These are phyloP conservation scores for Stichodactyla helianthus DNA, from an alignment of 64 coral and sea anemone genomes.

Conservation along the genomic window DNA sequence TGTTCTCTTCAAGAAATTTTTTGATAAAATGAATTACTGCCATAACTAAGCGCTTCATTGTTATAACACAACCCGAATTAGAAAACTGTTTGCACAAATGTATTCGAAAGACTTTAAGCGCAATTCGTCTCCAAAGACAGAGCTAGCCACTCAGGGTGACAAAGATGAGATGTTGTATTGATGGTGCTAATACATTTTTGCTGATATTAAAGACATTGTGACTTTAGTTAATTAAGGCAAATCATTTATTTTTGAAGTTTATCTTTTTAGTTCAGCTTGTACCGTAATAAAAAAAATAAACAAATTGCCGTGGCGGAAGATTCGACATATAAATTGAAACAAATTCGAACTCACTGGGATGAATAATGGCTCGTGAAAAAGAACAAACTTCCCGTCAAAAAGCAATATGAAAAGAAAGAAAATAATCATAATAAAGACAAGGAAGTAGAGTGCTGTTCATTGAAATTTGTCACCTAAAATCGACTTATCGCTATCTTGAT, in stretches of 20 bases:
- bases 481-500: conserved; percentile 3
- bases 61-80: neutral
- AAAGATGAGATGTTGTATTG: too few species aligned
- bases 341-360: neutral
- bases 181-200: neutral
- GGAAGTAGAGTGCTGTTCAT: neutral
- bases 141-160: too few species aligned
- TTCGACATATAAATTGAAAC: neutral
- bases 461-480: neutral
- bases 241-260: neutral
- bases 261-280: neutral
- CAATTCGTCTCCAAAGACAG: too few species aligned
- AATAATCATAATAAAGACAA: neutral
- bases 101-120: too few species aligned
- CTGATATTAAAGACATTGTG: neutral
- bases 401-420: neutral
- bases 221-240: neutral
- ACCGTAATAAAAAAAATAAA: neutral
- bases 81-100: neutral
- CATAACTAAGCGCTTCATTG: neutral
- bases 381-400: neutral
- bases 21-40: neutral
- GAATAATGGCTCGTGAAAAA: neutral
- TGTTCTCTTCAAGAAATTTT: neutral
- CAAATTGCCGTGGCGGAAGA: neutral